Base-by-base conservation (phyloP, 2,888 invertebrate species). In the Griposia aprilina region DNA sequence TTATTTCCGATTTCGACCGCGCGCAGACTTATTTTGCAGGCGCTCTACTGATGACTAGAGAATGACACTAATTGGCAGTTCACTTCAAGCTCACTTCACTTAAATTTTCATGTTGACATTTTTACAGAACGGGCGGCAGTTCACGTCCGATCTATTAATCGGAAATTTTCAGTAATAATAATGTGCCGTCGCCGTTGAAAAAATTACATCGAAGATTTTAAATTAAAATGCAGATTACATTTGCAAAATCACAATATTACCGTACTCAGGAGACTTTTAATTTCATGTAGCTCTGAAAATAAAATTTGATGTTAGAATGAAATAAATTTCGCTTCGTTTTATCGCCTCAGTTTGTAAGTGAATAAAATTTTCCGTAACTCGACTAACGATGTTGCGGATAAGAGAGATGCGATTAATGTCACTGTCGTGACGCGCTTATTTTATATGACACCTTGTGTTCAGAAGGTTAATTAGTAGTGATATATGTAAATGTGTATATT, bases 341-440 rank as follows among this genome's bases (percentile, higher is more conserved):
- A 60, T n/a, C 45, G 41, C 30, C 15, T 67, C 45, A 8, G 48
- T 63, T 70, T 69, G 48, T 48, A 77, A 77, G 62, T 65, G 63
- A 76, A 87, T 80, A 68, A 71, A 80, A 76, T 77, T 71, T 63
- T 72, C 36, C 65, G 36, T 73, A 75, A 74, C 77, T 62, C 15
- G 60, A 52, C 48, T 74, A 85, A 70, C 72, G 67, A 84, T 69
- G 72, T 70, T 41, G 20, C n/a, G 15, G 71, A 63, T 74, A 77
- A 73, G 15, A 69, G 74, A 70, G 30, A 75, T 59, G 20, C n/a
- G 57, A 87, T 84, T 87, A 73, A 80, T 85, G 67, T 59, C 17
- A 23, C n/a, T 13, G n/a, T 62, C 75, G 78, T 85, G 85, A 55
- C 65, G n/a, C 30, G 66, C 15, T 74, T 74, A 76, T 87, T 72